Evolutionary conservation across 2,888 invertebrate species (phyloP).

Genomic region (Papilio demoleus): DNA sequence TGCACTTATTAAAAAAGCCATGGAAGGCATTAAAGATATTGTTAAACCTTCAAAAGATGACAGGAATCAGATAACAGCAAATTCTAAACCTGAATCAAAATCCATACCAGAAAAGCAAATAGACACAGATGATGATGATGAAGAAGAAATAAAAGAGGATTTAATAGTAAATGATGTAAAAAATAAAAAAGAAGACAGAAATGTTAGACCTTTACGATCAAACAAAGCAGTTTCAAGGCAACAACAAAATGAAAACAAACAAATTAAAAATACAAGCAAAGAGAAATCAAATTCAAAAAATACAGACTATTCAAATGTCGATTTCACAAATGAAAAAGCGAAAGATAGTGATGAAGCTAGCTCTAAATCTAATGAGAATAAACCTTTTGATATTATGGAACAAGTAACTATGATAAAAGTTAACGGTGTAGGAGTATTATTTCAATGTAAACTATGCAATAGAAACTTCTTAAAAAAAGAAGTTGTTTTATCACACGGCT

Average conservation of each 20-base stretch:
- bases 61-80: slow-evolving; percentile 6
- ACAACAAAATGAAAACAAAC: neutral
- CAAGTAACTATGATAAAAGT: slow-evolving; percentile 76
- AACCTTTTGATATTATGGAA: slow-evolving; percentile 73
- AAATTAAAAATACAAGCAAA: slow-evolving; percentile 40
- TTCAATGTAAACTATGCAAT: slow-evolving; percentile 76
- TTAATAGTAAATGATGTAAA: slow-evolving; percentile 39
- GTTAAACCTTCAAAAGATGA: slow-evolving; percentile 53
- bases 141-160: slow-evolving; percentile 4
- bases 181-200: slow-evolving; percentile 35
- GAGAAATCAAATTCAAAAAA: neutral
- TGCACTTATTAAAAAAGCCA: slow-evolving; percentile 75
- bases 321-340: slow-evolving; percentile 9
- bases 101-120: slow-evolving; percentile 3
- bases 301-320: neutral
- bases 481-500: slow-evolving; percentile 70
- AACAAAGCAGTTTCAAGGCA: slow-evolving; percentile 10
- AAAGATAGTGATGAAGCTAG: slow-evolving; percentile 28
- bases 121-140: slow-evolving; percentile 33
- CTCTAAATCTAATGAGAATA: slow-evolving; percentile 41
- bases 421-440: slow-evolving; percentile 74
- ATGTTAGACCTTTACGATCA: slow-evolving; percentile 26
- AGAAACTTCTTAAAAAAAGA: slow-evolving; percentile 76
- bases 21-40: slow-evolving; percentile 71
- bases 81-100: slow-evolving; percentile 15